Evolutionary conservation across 2,888 invertebrate species (phyloP).

Genomic region (Epistrophe eligans): DNA sequence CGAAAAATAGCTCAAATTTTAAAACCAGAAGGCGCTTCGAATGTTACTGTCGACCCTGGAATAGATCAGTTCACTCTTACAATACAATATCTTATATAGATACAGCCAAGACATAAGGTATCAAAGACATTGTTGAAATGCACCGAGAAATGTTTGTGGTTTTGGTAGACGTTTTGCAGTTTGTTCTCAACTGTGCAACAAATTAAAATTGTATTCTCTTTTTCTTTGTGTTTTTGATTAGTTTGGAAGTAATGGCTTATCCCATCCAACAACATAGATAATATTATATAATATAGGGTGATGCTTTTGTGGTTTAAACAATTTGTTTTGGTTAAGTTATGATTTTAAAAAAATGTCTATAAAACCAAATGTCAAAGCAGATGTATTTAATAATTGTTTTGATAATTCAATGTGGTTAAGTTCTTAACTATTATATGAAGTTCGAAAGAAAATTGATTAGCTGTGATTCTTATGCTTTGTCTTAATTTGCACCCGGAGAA

Average conservation of each 20-base stretch:
- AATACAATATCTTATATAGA: constrained; percentile 4
- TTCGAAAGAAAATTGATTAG: background rate
- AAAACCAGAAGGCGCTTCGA: background rate
- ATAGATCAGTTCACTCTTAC: background rate
- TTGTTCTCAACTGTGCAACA: constrained; percentile 66
- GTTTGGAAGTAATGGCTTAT: too few species aligned
- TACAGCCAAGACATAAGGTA: constrained; percentile 37
- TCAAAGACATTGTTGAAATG: constrained; percentile 72
- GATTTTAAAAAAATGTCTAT: constrained; percentile 5
- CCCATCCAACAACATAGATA: too few species aligned
- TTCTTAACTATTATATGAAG: background rate
- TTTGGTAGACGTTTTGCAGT: constrained; percentile 47
- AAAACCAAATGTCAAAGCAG: background rate
- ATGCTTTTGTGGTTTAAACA: constrained; percentile 35
- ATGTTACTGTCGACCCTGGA: too few species aligned
- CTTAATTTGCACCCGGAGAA: too few species aligned
- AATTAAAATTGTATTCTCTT: constrained; percentile 66
- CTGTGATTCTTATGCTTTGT: background rate
- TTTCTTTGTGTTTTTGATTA: background rate
- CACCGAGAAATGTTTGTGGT: constrained; percentile 54
- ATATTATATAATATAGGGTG: constrained; percentile 2
- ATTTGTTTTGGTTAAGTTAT: constrained; percentile 22
- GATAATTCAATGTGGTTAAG: constrained; percentile 11
- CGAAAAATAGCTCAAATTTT: too few species aligned
- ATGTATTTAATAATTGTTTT: constrained; percentile 7